These are phyloP conservation scores for Macroglossus sobrinus DNA, from an alignment of 2,113 vertebrate species.

Conservation along the genomic window DNA sequence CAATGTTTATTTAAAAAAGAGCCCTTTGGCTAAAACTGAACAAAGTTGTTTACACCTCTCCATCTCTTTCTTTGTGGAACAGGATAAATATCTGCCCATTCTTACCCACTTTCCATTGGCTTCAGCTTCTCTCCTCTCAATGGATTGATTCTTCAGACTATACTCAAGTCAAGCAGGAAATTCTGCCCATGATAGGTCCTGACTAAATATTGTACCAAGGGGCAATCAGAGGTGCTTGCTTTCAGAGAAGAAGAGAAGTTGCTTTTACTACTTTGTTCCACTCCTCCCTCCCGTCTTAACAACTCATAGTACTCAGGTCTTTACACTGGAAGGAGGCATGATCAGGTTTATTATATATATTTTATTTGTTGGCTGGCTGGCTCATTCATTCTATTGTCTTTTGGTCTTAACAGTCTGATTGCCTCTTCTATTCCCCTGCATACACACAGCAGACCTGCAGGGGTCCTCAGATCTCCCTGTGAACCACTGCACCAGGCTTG, in stretches of 20 bases:
- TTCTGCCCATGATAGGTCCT: background rate
- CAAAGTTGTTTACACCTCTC: background rate
- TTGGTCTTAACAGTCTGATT: background rate
- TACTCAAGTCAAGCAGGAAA: background rate
- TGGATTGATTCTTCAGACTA: background rate
- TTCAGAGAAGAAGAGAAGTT: background rate
- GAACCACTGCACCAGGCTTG: background rate
- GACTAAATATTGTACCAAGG: background rate
- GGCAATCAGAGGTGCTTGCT: background rate
- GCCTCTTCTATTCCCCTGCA: background rate
- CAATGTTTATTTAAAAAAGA: background rate
- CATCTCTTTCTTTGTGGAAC: background rate
- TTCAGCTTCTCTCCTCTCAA: background rate
- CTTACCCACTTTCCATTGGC: background rate
- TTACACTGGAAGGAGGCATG: background rate
- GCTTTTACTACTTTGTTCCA: background rate
- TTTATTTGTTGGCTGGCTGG: background rate
- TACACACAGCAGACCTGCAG: slow-evolving; percentile 55
- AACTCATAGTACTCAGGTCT: background rate
- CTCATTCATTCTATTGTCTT: background rate
- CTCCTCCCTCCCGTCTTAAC: background rate
- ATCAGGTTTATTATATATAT: background rate
- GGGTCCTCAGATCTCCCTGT: slow-evolving; percentile 65
- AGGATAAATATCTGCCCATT: background rate
- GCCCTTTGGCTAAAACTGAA: background rate